A percentile compares a stretch with the other conserved stretches of the same genome.
Evolutionary conservation across 2,797 vertebrate species (phyloP).

Genomic region (Coilia nasus): DNA sequence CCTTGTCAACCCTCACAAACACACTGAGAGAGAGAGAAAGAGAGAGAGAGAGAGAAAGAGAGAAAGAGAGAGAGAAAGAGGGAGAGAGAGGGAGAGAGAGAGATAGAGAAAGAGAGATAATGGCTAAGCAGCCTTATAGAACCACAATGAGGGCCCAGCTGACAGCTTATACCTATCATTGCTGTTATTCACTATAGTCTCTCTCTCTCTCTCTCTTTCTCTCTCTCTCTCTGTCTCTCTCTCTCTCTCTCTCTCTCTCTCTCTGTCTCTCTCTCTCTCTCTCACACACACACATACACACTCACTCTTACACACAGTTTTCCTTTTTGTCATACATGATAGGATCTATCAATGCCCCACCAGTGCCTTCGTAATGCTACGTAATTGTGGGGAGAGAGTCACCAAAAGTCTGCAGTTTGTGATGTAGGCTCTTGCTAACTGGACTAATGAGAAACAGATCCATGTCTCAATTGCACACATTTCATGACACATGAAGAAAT

Average conservation of each 20-base stretch:
- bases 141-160: not conserved
- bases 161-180: no score
- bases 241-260: not conserved
- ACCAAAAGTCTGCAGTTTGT: constrained; percentile 32
- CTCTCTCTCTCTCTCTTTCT: no score
- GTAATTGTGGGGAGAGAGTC: constrained; percentile 30
- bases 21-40: not conserved
- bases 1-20: not conserved
- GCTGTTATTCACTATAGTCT: not conserved
- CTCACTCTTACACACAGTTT: not conserved
- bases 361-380: constrained; percentile 31
- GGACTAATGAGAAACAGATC: constrained; percentile 47
- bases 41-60: constrained; percentile 1
- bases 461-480: constrained; percentile 43
- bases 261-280: not conserved
- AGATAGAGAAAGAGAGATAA: no score
- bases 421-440: constrained; percentile 31
- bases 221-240: no score
- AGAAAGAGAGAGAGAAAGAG: not conserved
- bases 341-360: not conserved
- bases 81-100: no score
- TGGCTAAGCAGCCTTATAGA: not conserved
- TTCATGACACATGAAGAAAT: constrained; percentile 21
- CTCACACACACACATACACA: not conserved
- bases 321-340: not conserved